Evolutionary conservation across 37 sponge, comb jelly and placozoan species (phyloP), one percentile per base, ranked within the genome.

Genomic region (Cliona cf. orientalis): DNA sequence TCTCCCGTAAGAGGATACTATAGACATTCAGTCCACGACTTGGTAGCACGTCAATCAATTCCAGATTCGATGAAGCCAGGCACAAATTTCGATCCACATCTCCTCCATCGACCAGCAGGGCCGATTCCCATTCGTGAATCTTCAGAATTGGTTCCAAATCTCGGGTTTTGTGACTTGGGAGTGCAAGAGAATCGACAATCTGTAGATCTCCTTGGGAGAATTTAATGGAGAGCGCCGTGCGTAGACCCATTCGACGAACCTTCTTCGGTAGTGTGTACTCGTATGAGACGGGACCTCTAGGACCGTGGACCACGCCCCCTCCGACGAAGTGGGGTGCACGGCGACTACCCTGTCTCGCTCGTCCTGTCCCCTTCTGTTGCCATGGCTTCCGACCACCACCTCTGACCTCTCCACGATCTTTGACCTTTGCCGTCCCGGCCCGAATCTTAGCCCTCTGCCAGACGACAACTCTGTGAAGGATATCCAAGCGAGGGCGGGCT

Each of bases 351-450:
- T 94, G 95, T 74, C 97, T 59, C 0, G 97, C 95, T 53, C 71
- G 37, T 31, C 97, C 97, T 17, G 70, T 33, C 3, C 96, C 96
- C 72, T 97, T 97, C 75, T 97, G 97, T 21, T 41, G 75, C 80
- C 90, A 74, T 41, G 95, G 97, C 58, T 97, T 97, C 7, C 87
- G 72, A 1, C 97, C 97, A 19, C 97, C 95, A 26, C 97, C 97
- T 56, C 97, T 80, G 34, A 94, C 96, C 67, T 97, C 97, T 17
- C 76, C 76, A 28, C 97, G 69, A 14, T 68, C 67, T 71, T 97
- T 97, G 39, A 89, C 87, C 37, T 85, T 88, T 7, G 93, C 97
- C 29, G 86, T 86, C 9, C 97, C 97, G 12, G 86, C 69, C 40
- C 97, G 66, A 28, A 55, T 72, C 67, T 92, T 94, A 21, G 95